Base-by-base conservation (phyloP, 2,888 invertebrate genomes). In the Marronus borbonicus region DNA sequence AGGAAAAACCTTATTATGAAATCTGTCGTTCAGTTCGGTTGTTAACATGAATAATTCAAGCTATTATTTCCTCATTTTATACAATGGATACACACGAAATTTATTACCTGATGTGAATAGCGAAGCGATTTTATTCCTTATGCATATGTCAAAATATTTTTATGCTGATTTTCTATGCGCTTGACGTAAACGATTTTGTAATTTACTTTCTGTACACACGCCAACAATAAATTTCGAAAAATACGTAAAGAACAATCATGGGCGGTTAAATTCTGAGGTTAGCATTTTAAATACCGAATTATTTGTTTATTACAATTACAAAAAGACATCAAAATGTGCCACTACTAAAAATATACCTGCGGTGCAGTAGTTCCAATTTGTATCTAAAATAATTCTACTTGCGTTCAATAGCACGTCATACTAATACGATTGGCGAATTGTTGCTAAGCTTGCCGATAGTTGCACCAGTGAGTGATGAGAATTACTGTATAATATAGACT, bases 1-100 rank as follows among this genome's bases (percentile, higher is more conserved):
- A 72, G 39, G 58, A 72, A 72, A 72, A 72, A 58, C n/a, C 58
- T 60, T 39, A 72, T 72, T 72, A 60, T 72, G 72, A 72, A 72
- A 72, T 60, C 72, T 58, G 72, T 39, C 58, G 72, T 72, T 72
- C 39, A 31, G 36, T 39, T 58, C 36, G 72, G 60, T 58, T 36
- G 72, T 72, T 72, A 72, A 72, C 72, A 72, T 72, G 72, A 72
- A 72, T 72, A 58, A 72, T 72, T 72, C 72, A 72, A 44, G 39
- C 72, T 72, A 72, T 72, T 72, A 72, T 58, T 72, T 72, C 36
- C 72, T 72, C 72, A 72, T 72, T 72, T 72, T 58, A 39, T 58
- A 60, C 58, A 39, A 58, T 72, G 72, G 36, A 72, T 72, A 72
- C 72, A 60, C 60, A 60, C 72, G 72, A 72, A 58, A 72, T 58